phyloP scores from a whole-genome alignment of 2,888 invertebrate species.

The Acleris literana region DNA sequence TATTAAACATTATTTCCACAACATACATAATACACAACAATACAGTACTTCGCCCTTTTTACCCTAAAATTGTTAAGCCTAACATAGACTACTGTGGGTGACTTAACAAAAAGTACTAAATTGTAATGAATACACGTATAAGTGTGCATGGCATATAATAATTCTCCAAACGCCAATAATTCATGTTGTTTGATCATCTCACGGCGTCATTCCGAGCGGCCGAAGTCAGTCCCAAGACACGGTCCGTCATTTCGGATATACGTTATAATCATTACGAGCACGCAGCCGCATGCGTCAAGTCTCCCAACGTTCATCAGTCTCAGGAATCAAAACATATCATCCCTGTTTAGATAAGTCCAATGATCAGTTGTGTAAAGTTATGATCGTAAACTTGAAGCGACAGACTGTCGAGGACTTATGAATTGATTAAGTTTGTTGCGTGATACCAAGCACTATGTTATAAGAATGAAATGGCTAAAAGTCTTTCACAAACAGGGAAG shows the following conservation, averaged over 20 bases:
- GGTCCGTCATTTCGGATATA: slow-evolving; percentile 1
- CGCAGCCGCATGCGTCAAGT: slow-evolving; percentile 20
- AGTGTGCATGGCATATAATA: too few species aligned
- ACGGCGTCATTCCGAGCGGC: not conserved
- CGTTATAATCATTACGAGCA: slow-evolving; percentile 23
- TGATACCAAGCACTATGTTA: too few species aligned
- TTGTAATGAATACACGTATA: too few species aligned
- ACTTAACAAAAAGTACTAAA: too few species aligned
- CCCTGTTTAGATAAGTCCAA: slow-evolving; percentile 1
- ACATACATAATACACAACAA: too few species aligned
- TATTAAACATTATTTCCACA: too few species aligned
- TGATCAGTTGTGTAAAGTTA: slow-evolving; percentile 3
- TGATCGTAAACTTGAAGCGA: slow-evolving; percentile 6
- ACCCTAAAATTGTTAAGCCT: too few species aligned
- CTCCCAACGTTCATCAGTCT: slow-evolving; percentile 21
- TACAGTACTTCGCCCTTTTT: too few species aligned
- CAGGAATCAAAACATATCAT: slow-evolving; percentile 23
- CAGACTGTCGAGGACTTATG: not conserved
- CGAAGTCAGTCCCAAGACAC: slow-evolving; percentile 3
- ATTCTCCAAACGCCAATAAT: not conserved
- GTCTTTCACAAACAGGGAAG: too few species aligned
- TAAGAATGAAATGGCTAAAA: too few species aligned
- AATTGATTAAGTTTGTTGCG: too few species aligned
- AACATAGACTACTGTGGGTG: too few species aligned
- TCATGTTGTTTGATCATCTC: not conserved